Percentiles rank a stretch among this genome's conserved stretches.
These are phyloP conservation scores for Poecilia gillii DNA, from an alignment of 2,797 vertebrate genomes.

Conservation along the genomic window DNA sequence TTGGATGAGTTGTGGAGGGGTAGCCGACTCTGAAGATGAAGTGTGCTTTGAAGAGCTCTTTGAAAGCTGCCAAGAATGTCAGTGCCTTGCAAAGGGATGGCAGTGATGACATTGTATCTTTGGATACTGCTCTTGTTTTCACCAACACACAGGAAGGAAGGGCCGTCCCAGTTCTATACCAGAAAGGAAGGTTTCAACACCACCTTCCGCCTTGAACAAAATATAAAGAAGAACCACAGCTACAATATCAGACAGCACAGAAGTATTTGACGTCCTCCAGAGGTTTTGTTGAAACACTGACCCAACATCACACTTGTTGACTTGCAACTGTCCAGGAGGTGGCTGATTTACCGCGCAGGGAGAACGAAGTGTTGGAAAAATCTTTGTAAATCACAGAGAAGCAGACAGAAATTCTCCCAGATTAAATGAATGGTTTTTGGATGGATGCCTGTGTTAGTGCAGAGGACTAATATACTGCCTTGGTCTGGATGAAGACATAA, in stretches of 20 bases:
- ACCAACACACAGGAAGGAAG: not conserved
- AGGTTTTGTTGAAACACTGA: not conserved
- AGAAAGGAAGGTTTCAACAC: not conserved
- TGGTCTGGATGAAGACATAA: slow-evolving; percentile 49
- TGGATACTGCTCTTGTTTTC: not conserved
- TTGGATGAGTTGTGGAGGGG: no score
- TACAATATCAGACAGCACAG: not conserved
- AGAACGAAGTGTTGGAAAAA: not conserved
- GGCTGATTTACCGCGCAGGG: not conserved
- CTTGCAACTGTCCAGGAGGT: not conserved
- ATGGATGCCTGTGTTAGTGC: slow-evolving; percentile 20
- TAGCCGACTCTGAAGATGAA: not conserved
- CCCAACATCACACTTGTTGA: not conserved
- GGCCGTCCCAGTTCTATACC: not conserved
- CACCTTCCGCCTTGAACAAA: not conserved
- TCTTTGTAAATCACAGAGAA: not conserved
- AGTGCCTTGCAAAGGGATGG: not conserved
- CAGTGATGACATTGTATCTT: not conserved
- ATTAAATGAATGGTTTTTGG: slow-evolving; percentile 1
- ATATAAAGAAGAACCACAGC: not conserved
- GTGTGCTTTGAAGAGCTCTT: not conserved
- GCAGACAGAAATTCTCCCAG: not conserved
- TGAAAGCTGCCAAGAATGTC: not conserved
- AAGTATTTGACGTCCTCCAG: not conserved
- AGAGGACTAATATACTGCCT: slow-evolving; percentile 47